Percentiles rank a stretch among this genome's conserved stretches.
Conservation (phyloP, 2,797 vertebrate genomes). For the Falco biarmicus region DNA sequence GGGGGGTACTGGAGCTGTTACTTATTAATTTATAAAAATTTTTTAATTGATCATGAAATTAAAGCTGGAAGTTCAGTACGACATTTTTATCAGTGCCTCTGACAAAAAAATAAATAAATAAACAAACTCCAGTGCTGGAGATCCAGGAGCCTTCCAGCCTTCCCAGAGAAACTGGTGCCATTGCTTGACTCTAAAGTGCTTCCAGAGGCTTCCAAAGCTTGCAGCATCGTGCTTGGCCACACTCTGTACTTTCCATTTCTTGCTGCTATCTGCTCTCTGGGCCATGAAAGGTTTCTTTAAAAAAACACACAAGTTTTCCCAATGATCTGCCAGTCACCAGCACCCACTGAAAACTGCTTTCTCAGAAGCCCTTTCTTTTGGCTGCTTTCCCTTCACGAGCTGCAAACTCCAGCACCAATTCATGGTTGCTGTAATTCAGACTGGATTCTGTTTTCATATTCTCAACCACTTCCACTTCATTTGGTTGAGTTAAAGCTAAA, state of each 20-base stretch:
- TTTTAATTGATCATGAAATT: neutral
- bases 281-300: neutral
- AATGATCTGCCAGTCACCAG: neutral
- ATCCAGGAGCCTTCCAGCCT: neutral
- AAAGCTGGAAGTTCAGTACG: neutral
- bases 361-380: neutral
- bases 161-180: neutral
- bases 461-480: neutral
- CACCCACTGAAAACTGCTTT: neutral
- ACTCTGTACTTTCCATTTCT: neutral
- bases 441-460: neutral
- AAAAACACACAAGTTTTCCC: neutral
- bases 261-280: neutral
- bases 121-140: neutral
- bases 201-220: neutral
- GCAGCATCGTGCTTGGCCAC: neutral
- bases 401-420: rapidly evolving
- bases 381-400: neutral
- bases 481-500: neutral
- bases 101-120: too few species aligned
- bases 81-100: neutral
- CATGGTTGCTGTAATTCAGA: neutral
- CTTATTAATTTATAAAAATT: neutral
- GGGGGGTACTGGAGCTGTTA: too few species aligned
- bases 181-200: neutral